Conservation (phyloP, 1,140 invertebrate species). For the Mactra quadrangularis region DNA sequence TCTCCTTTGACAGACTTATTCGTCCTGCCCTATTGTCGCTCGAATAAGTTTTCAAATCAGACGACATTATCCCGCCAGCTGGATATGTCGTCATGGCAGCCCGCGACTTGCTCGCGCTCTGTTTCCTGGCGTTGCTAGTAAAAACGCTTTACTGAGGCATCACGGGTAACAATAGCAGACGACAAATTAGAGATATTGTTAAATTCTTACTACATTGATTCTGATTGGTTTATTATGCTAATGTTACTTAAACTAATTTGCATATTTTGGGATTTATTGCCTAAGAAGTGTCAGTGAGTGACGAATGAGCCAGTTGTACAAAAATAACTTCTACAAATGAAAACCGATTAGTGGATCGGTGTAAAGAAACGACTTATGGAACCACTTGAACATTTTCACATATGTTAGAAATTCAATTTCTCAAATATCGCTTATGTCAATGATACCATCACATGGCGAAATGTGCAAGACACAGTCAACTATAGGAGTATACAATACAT, state of each 20-base stretch:
- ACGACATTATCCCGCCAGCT: constrained; percentile 61
- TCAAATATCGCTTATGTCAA: constrained; percentile 4
- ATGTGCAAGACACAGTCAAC: too few species aligned
- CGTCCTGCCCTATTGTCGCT: constrained; percentile 51
- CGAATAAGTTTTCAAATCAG: constrained; percentile 62
- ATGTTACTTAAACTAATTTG: constrained; percentile 64
- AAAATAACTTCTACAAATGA: constrained; percentile 53
- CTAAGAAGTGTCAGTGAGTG: constrained; percentile 62
- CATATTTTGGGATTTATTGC: constrained; percentile 62
- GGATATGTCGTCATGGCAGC: constrained; percentile 60
- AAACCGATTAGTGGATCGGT: not conserved
- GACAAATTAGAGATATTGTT: constrained; percentile 60
- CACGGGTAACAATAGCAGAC: constrained; percentile 41
- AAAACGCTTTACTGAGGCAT: constrained; percentile 17
- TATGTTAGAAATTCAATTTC: constrained; percentile 39
- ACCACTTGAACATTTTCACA: constrained; percentile 51
- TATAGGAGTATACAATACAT: too few species aligned
- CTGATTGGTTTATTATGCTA: constrained; percentile 65
- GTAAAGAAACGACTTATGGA: constrained; percentile 37
- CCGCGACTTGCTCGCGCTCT: constrained; percentile 47
- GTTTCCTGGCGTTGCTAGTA: constrained; percentile 51
- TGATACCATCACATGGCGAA: too few species aligned
- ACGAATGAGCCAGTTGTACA: constrained; percentile 49
- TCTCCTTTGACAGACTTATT: constrained; percentile 60
- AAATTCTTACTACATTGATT: constrained; percentile 59